These are phyloP conservation scores for Harpagifer antarcticus DNA, from an alignment of 2,797 vertebrate genomes.

Conservation along the genomic window DNA sequence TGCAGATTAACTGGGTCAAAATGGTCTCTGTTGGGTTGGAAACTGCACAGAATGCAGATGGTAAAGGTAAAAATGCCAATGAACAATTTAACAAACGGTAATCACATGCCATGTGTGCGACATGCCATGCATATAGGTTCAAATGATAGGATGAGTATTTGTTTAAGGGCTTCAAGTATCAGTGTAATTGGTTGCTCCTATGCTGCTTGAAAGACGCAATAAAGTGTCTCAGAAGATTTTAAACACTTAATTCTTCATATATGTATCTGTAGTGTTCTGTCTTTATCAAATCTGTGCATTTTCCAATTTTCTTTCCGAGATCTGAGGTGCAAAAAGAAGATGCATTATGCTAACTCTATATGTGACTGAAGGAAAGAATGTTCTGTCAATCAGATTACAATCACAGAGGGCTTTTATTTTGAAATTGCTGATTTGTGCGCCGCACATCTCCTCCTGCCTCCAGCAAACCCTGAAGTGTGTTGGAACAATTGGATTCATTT, in stretches of 20 bases:
- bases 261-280: conserved; percentile 14
- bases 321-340: conserved; percentile 38
- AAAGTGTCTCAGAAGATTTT: conserved; percentile 25
- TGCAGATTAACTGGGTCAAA: conserved; percentile 81
- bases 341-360: conserved; percentile 40
- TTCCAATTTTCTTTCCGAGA: conserved; percentile 34
- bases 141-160: conserved; percentile 29
- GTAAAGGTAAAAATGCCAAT: conserved; percentile 50
- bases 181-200: conserved; percentile 9
- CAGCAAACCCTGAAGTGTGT: conserved; percentile 73
- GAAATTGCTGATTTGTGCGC: conserved; percentile 79
- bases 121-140: conserved; percentile 2
- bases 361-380: conserved; percentile 51
- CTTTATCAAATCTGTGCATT: conserved; percentile 21
- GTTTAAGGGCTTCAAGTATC: conserved; percentile 13
- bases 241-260: conserved; percentile 30
- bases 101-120: conserved; percentile 17
- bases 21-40: conserved; percentile 69
- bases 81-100: conserved; percentile 31
- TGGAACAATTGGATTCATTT: conserved; percentile 84
- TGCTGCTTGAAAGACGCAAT: conserved; percentile 32
- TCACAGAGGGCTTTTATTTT: conserved; percentile 79
- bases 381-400: conserved; percentile 73
- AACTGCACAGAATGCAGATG: conserved; percentile 32
- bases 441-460: conserved; percentile 63